phyloP scores from a whole-genome alignment of 2,797 vertebrate genomes.

The Threskiornis aethiopicus region DNA sequence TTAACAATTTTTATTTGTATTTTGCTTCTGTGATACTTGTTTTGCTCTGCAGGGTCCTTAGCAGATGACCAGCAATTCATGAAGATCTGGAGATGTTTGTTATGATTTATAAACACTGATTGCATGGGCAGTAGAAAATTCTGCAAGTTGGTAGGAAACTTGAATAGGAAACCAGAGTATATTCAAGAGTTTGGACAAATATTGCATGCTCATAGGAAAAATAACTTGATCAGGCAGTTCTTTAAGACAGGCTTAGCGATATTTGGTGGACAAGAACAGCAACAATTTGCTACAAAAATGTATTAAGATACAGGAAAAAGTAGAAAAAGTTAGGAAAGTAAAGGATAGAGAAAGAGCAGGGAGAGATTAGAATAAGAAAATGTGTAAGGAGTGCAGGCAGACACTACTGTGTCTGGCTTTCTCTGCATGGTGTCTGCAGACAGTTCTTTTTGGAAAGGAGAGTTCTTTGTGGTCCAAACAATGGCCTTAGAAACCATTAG shows the following conservation, averaged over 20 bases:
- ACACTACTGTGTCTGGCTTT: background rate
- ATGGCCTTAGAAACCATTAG: background rate
- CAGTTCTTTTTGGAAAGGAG: background rate
- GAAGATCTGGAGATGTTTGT: background rate
- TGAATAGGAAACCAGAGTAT: background rate
- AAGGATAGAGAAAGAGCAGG: background rate
- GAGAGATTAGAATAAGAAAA: background rate
- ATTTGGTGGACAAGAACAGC: background rate
- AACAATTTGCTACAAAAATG: background rate
- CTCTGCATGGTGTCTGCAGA: background rate
- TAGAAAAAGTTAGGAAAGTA: background rate
- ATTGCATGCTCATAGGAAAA: background rate
- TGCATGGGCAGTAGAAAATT: background rate
- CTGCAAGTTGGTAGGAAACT: background rate
- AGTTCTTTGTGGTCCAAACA: background rate
- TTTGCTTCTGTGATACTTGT: background rate
- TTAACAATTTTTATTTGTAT: background rate
- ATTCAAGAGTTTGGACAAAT: background rate
- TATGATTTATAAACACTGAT: background rate
- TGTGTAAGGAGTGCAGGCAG: background rate
- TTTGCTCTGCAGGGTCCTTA: background rate
- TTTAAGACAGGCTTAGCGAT: background rate
- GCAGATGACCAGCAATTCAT: background rate
- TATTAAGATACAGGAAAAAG: background rate
- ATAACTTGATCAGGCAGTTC: background rate